Evolutionary conservation across 2,888 invertebrate genomes (phyloP).

Genomic region (Drosophila neonasuta): DNA sequence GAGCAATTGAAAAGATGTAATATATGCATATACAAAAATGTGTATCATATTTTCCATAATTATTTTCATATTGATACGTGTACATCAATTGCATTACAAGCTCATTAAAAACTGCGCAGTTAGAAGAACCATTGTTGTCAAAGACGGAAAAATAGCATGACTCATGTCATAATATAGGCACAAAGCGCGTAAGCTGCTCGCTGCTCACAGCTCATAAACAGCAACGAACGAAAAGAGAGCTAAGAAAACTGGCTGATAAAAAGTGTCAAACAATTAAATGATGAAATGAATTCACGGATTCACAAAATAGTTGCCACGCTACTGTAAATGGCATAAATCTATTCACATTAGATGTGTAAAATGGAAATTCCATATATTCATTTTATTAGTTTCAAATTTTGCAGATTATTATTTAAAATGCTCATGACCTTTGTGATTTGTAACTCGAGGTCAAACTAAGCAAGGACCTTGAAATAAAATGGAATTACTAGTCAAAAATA

Average conservation of each 20-base stretch:
- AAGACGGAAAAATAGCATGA: constrained; percentile 19
- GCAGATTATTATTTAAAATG: not conserved
- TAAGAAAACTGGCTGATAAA: not conserved
- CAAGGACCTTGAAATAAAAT: not conserved
- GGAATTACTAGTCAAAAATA: too few relatives aligned
- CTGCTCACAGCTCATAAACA: too few relatives aligned
- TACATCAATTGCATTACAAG: not conserved
- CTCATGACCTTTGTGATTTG: not conserved
- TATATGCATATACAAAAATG: not conserved
- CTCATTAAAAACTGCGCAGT: constrained; percentile 33
- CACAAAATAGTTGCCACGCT: not conserved
- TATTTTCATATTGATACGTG: not conserved
- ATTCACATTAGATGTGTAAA: too few relatives aligned
- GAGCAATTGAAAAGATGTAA: not conserved
- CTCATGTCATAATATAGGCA: constrained; percentile 8
- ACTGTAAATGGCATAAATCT: not conserved
- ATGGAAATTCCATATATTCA: too few relatives aligned
- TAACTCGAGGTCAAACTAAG: not conserved
- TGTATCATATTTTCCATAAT: not conserved
- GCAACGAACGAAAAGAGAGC: not conserved
- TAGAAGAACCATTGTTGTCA: not conserved
- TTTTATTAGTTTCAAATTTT: too few relatives aligned
- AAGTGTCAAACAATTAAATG: not conserved
- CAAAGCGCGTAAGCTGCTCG: not conserved
- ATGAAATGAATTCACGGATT: not conserved